Evolutionary conservation across 1,140 invertebrate genomes (phyloP).

Genomic region (Brachionus koreanus): DNA sequence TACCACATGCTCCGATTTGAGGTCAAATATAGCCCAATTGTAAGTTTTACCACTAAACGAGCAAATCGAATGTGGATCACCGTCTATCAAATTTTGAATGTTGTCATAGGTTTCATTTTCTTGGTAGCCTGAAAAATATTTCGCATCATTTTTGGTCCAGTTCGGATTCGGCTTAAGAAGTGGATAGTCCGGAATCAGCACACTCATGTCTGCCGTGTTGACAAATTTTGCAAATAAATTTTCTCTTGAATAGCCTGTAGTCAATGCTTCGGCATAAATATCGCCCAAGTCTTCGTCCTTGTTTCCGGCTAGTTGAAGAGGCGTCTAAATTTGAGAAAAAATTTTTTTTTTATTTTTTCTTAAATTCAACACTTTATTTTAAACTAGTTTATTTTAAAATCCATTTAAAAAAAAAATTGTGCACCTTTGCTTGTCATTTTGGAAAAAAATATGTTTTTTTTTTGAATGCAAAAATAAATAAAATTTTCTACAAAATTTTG

Average conservation of each 20-base stretch:
- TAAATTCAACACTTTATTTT: no score
- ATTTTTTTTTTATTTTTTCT: no score
- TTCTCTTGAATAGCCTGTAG: not conserved
- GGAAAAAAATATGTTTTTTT: no score
- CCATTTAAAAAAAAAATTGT: no score
- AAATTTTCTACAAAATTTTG: no score
- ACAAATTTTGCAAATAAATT: not conserved
- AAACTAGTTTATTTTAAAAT: no score
- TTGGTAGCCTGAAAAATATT: conserved; percentile 49
- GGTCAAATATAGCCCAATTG: conserved; percentile 52
- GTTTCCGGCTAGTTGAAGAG: not conserved
- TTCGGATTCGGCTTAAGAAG: conserved; percentile 45
- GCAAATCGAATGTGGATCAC: conserved; percentile 49
- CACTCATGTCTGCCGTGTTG: not conserved
- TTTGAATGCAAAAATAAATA: no score
- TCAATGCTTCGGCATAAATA: not conserved
- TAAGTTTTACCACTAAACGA: conserved; percentile 48
- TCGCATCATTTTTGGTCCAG: conserved; percentile 49
- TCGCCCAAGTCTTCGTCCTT: not conserved
- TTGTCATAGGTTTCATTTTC: conserved; percentile 48
- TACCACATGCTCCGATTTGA: conserved; percentile 50
- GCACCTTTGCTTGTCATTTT: no score
- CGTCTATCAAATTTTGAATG: conserved; percentile 46
- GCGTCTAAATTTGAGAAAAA: not conserved
- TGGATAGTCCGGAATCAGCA: conserved; percentile 49